Percentiles rank a stretch among this genome's conserved stretches.
phyloP scores from a whole-genome alignment of 1,140 invertebrate genomes.

The Diachasma alloeum region DNA sequence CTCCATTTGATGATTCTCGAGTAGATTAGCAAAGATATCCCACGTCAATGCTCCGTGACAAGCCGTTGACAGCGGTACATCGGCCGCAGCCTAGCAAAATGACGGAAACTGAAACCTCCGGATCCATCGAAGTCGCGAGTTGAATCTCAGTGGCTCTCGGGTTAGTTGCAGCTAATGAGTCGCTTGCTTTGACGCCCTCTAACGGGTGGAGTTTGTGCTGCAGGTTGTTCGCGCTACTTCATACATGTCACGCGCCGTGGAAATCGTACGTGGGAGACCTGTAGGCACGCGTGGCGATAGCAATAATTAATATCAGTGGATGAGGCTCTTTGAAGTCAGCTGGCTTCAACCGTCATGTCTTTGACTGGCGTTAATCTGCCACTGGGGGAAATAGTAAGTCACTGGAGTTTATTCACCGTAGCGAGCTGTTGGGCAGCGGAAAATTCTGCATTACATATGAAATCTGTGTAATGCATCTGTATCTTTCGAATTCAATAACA shows the following conservation, averaged over 20 bases:
- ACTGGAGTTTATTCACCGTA: background rate
- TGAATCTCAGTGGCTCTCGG: background rate
- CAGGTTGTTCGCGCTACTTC: slow-evolving; percentile 11
- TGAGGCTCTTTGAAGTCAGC: slow-evolving; percentile 31
- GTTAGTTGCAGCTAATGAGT: background rate
- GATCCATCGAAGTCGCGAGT: too few species aligned
- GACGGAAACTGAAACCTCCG: too few species aligned
- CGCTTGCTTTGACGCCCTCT: background rate
- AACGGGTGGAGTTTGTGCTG: background rate
- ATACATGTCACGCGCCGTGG: slow-evolving; percentile 27
- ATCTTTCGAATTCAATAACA: too few species aligned
- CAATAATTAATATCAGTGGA: slow-evolving; percentile 38
- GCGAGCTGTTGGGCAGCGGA: background rate
- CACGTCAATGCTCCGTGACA: too few species aligned
- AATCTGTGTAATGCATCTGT: too few species aligned
- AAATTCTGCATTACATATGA: background rate
- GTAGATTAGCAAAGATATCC: too few species aligned
- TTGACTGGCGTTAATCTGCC: slow-evolving; percentile 30
- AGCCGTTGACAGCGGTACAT: too few species aligned
- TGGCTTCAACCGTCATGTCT: slow-evolving; percentile 17
- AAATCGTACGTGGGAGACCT: slow-evolving; percentile 23
- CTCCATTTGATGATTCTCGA: too few species aligned
- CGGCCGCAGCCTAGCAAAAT: too few species aligned
- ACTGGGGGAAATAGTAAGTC: slow-evolving; percentile 5
- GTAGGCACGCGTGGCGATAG: slow-evolving; percentile 22